A percentile compares a stretch with the other conserved stretches of the same genome.
Evolutionary conservation across 2,113 vertebrate species (phyloP).

Genomic region (Lepus timidus): DNA sequence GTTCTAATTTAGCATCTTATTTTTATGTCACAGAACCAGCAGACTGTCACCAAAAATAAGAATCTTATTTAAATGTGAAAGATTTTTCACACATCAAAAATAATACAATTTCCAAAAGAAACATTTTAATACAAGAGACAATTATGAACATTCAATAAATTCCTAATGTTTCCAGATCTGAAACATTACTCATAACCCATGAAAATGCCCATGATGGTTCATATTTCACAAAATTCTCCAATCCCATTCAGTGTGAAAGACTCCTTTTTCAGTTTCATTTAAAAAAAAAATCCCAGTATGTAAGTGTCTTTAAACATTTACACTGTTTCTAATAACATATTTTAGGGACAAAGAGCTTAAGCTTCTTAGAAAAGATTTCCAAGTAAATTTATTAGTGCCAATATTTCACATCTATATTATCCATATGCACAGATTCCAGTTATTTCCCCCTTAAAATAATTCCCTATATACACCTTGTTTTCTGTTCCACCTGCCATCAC

Average conservation of each 20-base stretch:
- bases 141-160: constrained; percentile 44
- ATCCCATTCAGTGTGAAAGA: neutral
- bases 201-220: constrained; percentile 12
- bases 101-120: neutral
- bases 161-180: constrained; percentile 43
- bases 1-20: constrained; percentile 27
- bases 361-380: constrained; percentile 60
- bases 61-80: neutral
- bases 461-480: neutral
- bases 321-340: constrained; percentile 19
- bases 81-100: constrained; percentile 12
- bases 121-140: constrained; percentile 5
- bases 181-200: constrained; percentile 42
- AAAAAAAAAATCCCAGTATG: neutral
- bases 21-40: constrained; percentile 38
- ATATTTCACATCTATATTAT: neutral
- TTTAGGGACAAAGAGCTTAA: neutral
- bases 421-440: neutral
- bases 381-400: constrained; percentile 16
- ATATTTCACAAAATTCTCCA: neutral
- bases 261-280: constrained; percentile 28
- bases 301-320: constrained; percentile 27
- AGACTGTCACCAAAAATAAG: constrained; percentile 45
- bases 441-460: constrained; percentile 40
- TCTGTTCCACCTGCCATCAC: neutral